These are phyloP conservation scores for Oligia latruncula DNA, from an alignment of 2,888 invertebrate genomes.

Conservation along the genomic window DNA sequence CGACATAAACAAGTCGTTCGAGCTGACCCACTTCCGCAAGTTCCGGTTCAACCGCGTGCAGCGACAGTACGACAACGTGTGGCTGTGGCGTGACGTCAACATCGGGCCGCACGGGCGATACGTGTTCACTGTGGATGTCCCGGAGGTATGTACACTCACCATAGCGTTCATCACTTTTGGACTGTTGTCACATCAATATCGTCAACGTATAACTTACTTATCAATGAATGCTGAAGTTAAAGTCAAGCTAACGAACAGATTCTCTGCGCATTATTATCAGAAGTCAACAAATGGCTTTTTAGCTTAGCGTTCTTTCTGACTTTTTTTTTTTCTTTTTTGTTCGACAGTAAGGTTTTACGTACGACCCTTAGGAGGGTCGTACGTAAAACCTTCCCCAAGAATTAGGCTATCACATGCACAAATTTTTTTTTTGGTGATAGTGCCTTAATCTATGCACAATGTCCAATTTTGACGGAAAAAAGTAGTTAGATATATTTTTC, in stretches of 20 bases:
- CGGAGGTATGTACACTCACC: conserved; percentile 83
- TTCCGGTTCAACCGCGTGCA: conserved; percentile 96
- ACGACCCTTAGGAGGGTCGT: too few relatives aligned
- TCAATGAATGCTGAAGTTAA: neutral
- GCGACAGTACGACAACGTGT: conserved; percentile 97
- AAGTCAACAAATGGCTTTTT: neutral
- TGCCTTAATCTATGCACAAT: neutral
- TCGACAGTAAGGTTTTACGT: too few relatives aligned
- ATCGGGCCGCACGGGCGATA: conserved; percentile 96
- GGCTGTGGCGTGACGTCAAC: conserved; percentile 98
- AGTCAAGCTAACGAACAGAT: neutral
- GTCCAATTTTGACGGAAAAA: neutral
- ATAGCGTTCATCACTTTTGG: neutral
- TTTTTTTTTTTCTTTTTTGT: neutral
- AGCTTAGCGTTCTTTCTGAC: neutral
- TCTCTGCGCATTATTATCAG: neutral
- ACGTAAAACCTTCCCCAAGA: neutral
- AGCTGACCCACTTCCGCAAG: conserved; percentile 93
- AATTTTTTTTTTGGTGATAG: too few relatives aligned
- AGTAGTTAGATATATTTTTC: neutral
- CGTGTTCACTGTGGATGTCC: conserved; percentile 96
- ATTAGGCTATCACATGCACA: neutral
- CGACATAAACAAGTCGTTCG: conserved; percentile 90
- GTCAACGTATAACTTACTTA: neutral
- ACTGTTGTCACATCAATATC: neutral